Evolutionary conservation across 1,140 invertebrate species (phyloP).

Genomic region (Zaprionus gabonicus): DNA sequence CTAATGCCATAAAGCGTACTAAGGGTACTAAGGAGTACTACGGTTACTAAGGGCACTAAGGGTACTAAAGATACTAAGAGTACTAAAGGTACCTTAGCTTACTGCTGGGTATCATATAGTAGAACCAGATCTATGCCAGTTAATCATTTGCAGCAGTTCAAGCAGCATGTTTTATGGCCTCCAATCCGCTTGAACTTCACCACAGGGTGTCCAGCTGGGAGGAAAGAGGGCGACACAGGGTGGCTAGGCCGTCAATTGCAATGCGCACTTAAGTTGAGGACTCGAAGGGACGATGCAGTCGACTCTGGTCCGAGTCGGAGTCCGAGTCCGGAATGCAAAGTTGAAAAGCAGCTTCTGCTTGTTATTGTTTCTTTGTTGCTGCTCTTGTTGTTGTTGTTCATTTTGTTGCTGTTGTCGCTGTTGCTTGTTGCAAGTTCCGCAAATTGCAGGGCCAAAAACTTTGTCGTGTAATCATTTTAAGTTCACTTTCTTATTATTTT

Average conservation of each 20-base stretch:
- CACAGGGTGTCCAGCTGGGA: neutral
- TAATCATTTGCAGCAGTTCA: neutral
- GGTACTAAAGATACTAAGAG: no score
- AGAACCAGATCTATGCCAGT: neutral
- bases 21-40: no score
- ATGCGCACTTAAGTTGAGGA: conserved; percentile 33
- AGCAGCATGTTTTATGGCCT: neutral
- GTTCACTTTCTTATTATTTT: conserved; percentile 81
- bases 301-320: neutral
- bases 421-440: conserved; percentile 35
- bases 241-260: conserved; percentile 36
- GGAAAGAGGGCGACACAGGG: neutral
- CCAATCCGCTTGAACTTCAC: neutral
- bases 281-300: conserved; percentile 35
- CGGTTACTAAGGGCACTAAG: no score
- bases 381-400: conserved; percentile 8
- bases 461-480: conserved; percentile 81
- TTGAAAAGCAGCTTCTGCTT: conserved; percentile 20
- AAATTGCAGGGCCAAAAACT: conserved; percentile 76
- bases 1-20: no score
- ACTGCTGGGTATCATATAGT: neutral
- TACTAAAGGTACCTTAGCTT: no score
- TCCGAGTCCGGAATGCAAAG: conserved; percentile 39
- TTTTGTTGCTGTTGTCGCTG: conserved; percentile 15
- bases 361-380: conserved; percentile 6